Base-by-base conservation (phyloP, 2,888 invertebrate species). In the Pandemis heparana region DNA sequence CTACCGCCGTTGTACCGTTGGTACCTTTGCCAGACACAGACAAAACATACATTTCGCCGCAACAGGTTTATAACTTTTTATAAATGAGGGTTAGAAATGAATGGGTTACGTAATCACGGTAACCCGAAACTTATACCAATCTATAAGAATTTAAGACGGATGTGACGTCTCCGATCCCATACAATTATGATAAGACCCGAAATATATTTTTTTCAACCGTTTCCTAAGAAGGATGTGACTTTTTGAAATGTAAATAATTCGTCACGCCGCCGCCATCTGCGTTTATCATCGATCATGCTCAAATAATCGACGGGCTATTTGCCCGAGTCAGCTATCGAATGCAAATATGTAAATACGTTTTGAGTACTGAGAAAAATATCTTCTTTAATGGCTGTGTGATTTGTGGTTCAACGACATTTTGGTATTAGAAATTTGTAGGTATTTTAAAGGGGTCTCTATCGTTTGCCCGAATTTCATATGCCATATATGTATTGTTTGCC, bases 211-310 rank as follows among this genome's bases (percentile, higher is more conserved):
- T 74, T 64, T 53, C 32, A 10, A 48, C 16, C 46, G 60, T 70
- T 70, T 70, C 70, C 60, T 74, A 70, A 70, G 74, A 74, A 69
- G 74, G 74, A 74, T 74, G 65, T 74, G 74, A 74, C 65, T 65
- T 74, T 74, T 70, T 48, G 56, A 53, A 74, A 74, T 65, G 74
- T 74, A 74, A 74, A 74, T 70, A 74, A 74, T 74, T 70, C 69
- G 74, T 70, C 70, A 74, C 69, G 59, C 60, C 5, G 53, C 60
- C 68, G 73, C 63, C 72, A 73, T 73, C 68, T 64, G 73, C 63
- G 68, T 56, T 68, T 70, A 70, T 74, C 74, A 70, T 74, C 74
- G 61, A 70, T 74, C 74, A 70, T 61, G 59, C 62, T 67, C 39
- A 67, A 56, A 53, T 66, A 66, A 67, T 51, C 65, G 56, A 41